Base-by-base conservation (phyloP, 2,888 invertebrate species). In the Orthosia incerta region DNA sequence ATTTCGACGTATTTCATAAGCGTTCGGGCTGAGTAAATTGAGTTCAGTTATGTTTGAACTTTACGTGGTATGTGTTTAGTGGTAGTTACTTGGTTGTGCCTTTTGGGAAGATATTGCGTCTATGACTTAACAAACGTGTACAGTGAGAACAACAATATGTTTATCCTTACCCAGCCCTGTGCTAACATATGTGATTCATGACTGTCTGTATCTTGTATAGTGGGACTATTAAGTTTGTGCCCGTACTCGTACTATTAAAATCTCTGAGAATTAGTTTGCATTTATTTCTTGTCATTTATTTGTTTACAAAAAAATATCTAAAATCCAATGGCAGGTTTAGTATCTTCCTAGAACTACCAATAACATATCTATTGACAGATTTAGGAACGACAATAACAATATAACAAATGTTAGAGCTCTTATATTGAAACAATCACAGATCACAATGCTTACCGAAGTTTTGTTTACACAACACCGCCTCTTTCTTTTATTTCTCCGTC, bases 21-120 rank as follows among this genome's bases (percentile, higher is more conserved):
- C 83, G 80, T 62, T 51, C 18, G 50, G 53, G 57, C 46, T 57
- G 48, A 45, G 55, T 72, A 79, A 72, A 84, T 83, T 76, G 48
- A 53, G 73, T 71, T 71, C 26, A 68, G 76, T 82, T 79, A 83
- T 70, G 74, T 68, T 72, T 74, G 57, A 79, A 83, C 73, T 84
- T 83, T 63, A 23, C 61, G 59, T 60, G 62, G 70, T 82, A 67
- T 77, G 56, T 67, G 66, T 69, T 69, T 69, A 67, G 68, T 64
- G 46, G 56, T 55, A 26, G 48, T 66, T 71, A 56, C 55, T 76
- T 80, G 46, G 57, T 56, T 51, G 59, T 64, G 56, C 46, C 50
- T 48, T 67, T 70, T 59, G 18, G 55, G 50, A 50, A 55, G 53
- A 71, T 67, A 66, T 73, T 73, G 67, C 56, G 66, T 56, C 39